These are phyloP conservation scores for Brienomyrus brachyistius DNA, from an alignment of 2,113 vertebrate genomes.

Conservation along the genomic window DNA sequence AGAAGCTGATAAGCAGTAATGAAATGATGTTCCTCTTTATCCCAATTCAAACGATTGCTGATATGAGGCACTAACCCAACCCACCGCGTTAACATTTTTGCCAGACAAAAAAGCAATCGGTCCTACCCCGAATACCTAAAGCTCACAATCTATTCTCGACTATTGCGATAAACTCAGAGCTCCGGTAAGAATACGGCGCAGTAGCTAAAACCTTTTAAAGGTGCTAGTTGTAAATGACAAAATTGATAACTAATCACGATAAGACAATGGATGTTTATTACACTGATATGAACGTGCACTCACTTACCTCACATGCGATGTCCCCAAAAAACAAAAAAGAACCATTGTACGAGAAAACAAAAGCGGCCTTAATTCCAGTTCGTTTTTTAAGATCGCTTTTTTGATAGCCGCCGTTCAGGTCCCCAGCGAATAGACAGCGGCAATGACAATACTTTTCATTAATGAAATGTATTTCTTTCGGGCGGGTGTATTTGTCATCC, in stretches of 20 bases:
- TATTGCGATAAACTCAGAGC: neutral
- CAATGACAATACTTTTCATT: conserved; percentile 19
- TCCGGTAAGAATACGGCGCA: neutral
- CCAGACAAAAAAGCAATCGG: neutral
- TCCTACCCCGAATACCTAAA: neutral
- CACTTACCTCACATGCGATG: conserved; percentile 64
- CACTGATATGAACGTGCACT: neutral
- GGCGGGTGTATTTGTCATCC: conserved; percentile 30
- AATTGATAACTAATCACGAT: neutral
- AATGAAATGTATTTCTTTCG: conserved; percentile 42
- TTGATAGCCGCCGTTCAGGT: conserved; percentile 9
- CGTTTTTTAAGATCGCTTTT: conserved; percentile 19
- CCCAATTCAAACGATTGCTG: neutral
- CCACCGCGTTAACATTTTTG: neutral
- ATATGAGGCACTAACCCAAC: neutral
- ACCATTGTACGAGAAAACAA: conserved; percentile 22
- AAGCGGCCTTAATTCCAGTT: conserved; percentile 25
- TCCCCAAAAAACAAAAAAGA: conserved; percentile 24
- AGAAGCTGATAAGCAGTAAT: neutral
- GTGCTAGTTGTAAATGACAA: neutral
- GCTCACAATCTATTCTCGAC: neutral
- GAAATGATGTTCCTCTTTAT: neutral
- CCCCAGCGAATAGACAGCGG: neutral
- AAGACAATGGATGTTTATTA: neutral
- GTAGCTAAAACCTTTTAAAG: neutral